Conservation (phyloP, 1,140 invertebrate genomes). For the Aphaenogaster ashmeadi region DNA sequence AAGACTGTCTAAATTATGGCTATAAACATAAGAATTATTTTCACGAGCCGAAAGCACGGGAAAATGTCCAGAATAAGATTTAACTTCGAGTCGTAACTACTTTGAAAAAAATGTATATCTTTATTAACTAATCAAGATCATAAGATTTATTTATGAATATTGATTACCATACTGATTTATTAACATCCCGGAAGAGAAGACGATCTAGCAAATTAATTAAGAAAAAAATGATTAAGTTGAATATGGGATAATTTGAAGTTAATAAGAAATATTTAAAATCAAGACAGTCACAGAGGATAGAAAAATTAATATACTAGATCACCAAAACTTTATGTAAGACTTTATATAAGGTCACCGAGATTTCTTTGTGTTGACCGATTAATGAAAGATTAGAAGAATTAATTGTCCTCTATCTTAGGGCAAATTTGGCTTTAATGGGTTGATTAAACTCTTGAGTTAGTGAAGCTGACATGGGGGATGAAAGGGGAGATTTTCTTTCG, state of each 20-base stretch:
- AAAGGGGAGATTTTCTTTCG: not conserved
- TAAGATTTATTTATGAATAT: constrained; percentile 27
- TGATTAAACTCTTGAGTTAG: constrained; percentile 17
- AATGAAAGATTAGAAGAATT: constrained; percentile 28
- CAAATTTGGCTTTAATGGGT: not conserved
- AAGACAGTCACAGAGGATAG: constrained; percentile 2
- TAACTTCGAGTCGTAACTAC: not conserved
- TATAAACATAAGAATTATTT: constrained; percentile 22
- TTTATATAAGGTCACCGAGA: constrained; percentile 40
- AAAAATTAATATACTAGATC: constrained; percentile 41
- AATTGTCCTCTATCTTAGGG: constrained; percentile 20
- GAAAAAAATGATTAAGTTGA: constrained; percentile 1
- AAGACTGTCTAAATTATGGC: constrained; percentile 7
- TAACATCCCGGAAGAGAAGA: constrained; percentile 1
- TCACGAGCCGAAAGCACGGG: not conserved
- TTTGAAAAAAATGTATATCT: constrained; percentile 5
- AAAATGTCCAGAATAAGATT: constrained; percentile 30
- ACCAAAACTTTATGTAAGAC: constrained; percentile 24
- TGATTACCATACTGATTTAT: constrained; percentile 45
- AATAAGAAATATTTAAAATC: constrained; percentile 4
- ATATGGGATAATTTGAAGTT: constrained; percentile 2
- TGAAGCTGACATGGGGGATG: not conserved
- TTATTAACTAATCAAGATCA: not conserved
- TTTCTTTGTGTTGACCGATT: constrained; percentile 45
- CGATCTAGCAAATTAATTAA: constrained; percentile 2